These are phyloP conservation scores for Xestia rhomboidea DNA, from an alignment of 2,888 invertebrate genomes.

Conservation along the genomic window DNA sequence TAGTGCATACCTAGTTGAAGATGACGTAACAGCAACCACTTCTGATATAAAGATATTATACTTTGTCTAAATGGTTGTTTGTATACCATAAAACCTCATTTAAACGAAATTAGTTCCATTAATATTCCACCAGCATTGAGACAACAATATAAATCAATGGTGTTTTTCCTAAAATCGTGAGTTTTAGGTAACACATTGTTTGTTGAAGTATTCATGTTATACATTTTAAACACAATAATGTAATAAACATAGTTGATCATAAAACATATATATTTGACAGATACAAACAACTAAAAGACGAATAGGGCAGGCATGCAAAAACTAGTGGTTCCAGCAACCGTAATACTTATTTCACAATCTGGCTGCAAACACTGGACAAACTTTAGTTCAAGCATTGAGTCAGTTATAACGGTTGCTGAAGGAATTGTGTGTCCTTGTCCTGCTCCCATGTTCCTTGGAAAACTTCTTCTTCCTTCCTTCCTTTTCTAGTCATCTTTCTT, in stretches of 20 bases:
- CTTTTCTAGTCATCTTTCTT: too few species aligned
- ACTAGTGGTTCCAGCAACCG: background rate
- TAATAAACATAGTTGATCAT: background rate
- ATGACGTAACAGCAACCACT: background rate
- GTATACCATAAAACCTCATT: background rate
- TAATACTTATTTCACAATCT: background rate
- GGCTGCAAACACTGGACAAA: background rate
- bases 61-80: background rate
- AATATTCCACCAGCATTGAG: slow-evolving; percentile 56
- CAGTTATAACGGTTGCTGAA: background rate
- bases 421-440: background rate
- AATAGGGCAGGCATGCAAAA: background rate
- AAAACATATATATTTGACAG: background rate
- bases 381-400: background rate
- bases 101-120: slow-evolving; percentile 1
- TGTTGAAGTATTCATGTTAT: slow-evolving; percentile 15
- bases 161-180: slow-evolving; percentile 25
- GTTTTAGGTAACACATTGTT: slow-evolving; percentile 47
- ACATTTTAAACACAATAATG: slow-evolving; percentile 16
- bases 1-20: background rate
- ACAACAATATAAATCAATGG: slow-evolving; percentile 58
- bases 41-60: background rate
- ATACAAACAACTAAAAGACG: background rate
- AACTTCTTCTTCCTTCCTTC: too few species aligned
- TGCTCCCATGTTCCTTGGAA: too few species aligned